Evolutionary conservation across 2,113 vertebrate species (phyloP).

Genomic region (Cephalopterus ornatus): DNA sequence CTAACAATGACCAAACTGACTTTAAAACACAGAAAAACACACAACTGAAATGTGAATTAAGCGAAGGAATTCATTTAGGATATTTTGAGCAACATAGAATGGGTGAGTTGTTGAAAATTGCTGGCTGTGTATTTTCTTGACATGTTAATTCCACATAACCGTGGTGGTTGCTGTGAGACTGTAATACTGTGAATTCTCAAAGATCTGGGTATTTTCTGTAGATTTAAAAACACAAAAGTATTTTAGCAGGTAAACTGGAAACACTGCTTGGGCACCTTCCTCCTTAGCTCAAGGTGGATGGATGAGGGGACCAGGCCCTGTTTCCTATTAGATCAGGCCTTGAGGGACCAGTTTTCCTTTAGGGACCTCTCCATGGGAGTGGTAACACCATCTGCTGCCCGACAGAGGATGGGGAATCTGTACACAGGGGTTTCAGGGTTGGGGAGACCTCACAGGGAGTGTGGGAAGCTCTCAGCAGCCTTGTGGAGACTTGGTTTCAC

Average conservation of each 20-base stretch:
- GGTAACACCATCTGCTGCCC: neutral
- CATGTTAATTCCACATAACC: neutral
- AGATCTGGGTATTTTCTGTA: neutral
- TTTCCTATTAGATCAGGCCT: neutral
- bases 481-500: neutral
- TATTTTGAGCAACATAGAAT: conserved; percentile 11
- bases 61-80: neutral
- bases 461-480: neutral
- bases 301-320: neutral
- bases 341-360: neutral
- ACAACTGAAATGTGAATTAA: neutral
- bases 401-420: neutral
- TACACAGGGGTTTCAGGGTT: neutral
- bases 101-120: neutral
- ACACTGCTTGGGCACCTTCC: neutral
- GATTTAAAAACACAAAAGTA: neutral
- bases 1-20: conserved; percentile 55
- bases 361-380: neutral
- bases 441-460: neutral
- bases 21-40: conserved; percentile 33
- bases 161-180: neutral
- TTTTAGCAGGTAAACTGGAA: neutral
- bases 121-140: neutral
- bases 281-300: neutral
- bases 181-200: neutral